A percentile compares a stretch with the other conserved stretches of the same genome.
These are phyloP conservation scores for Odontophorus gujanensis DNA, from an alignment of 2,113 vertebrate species.

Conservation along the genomic window DNA sequence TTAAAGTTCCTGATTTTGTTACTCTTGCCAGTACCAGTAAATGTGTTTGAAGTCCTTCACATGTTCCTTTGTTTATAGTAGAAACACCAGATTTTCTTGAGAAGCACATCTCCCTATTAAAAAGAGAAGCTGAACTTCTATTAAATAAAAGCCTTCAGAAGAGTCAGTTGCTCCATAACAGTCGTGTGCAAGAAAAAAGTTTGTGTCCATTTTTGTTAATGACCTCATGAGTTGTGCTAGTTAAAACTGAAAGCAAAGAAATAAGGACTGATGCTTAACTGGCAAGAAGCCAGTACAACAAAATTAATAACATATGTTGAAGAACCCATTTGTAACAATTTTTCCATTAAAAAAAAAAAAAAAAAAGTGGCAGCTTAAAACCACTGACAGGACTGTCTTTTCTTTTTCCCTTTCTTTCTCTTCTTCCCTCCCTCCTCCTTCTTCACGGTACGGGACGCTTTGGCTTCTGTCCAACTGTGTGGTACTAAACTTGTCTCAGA, in stretches of 20 bases:
- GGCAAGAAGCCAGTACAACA: slow-evolving; percentile 79
- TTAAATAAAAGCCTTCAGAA: slow-evolving; percentile 71
- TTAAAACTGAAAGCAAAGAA: slow-evolving; percentile 84
- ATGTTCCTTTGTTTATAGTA: slow-evolving; percentile 55
- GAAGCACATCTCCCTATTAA: slow-evolving; percentile 58
- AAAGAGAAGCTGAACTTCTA: slow-evolving; percentile 38
- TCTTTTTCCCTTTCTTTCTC: slow-evolving; percentile 51
- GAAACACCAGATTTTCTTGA: slow-evolving; percentile 63
- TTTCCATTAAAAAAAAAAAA: slow-evolving; percentile 75
- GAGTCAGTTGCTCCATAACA: slow-evolving; percentile 69
- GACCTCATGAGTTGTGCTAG: slow-evolving; percentile 82
- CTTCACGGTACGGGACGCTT: slow-evolving; percentile 36
- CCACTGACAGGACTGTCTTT: slow-evolving; percentile 78
- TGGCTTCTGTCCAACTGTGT: slow-evolving; percentile 38
- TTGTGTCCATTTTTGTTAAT: slow-evolving; percentile 82
- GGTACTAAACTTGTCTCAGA: slow-evolving; percentile 62
- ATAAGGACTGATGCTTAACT: slow-evolving; percentile 78
- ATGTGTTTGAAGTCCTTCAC: slow-evolving; percentile 63
- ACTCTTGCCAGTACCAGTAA: slow-evolving; percentile 54
- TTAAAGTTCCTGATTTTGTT: slow-evolving; percentile 53
- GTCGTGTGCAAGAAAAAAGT: slow-evolving; percentile 49
- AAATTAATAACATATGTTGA: slow-evolving; percentile 88
- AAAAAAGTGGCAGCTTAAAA: slow-evolving; percentile 75
- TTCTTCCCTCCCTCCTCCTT: slow-evolving; percentile 3
- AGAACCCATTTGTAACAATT: slow-evolving; percentile 85